Evolutionary conservation across 2,113 vertebrate genomes (phyloP).

Genomic region (Pelmatolapia mariae): DNA sequence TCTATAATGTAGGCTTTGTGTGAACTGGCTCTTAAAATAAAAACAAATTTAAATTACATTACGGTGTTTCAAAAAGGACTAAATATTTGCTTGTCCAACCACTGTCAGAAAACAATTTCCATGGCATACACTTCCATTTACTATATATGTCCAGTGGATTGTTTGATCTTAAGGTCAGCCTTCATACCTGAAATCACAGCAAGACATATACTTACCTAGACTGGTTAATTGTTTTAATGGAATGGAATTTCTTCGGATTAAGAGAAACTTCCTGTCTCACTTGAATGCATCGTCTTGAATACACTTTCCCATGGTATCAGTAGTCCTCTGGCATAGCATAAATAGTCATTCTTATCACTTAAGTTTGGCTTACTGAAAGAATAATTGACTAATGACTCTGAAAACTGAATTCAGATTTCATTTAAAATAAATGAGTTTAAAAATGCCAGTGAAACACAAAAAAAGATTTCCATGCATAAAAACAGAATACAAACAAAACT

Average conservation of each 20-base stretch:
- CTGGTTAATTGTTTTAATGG: not conserved
- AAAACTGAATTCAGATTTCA: not conserved
- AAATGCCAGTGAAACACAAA: not conserved
- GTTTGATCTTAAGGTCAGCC: not conserved
- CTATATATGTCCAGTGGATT: not conserved
- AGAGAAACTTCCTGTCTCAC: not conserved
- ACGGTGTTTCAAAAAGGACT: not conserved
- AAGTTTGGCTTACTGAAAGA: not conserved
- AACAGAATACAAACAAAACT: not conserved
- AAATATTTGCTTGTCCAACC: not conserved
- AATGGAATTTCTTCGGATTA: not conserved
- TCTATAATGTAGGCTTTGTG: not conserved
- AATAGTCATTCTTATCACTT: not conserved
- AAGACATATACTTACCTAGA: not conserved
- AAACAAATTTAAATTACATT: not conserved
- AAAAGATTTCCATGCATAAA: conserved; percentile 15
- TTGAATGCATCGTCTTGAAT: not conserved
- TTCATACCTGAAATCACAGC: not conserved
- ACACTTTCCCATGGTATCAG: not conserved
- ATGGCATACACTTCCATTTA: not conserved
- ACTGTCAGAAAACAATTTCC: not conserved
- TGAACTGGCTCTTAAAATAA: not conserved
- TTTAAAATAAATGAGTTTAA: not conserved
- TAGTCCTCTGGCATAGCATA: not conserved
- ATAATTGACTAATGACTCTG: not conserved